phyloP scores from a whole-genome alignment of 2,797 vertebrate species.

The Avahi laniger region DNA sequence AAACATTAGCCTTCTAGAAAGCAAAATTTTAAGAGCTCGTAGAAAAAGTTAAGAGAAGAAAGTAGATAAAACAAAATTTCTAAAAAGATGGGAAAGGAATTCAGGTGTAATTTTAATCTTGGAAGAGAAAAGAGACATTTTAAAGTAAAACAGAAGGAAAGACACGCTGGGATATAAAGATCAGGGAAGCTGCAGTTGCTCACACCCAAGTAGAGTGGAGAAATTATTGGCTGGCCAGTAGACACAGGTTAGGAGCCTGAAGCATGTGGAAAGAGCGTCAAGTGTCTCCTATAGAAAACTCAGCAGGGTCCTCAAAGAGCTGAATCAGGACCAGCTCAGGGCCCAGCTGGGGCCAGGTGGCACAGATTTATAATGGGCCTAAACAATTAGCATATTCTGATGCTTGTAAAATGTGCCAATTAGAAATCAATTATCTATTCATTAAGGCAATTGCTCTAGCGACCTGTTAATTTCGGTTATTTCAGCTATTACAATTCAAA shows the following conservation, averaged over 20 bases:
- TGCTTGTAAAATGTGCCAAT: constrained; percentile 35
- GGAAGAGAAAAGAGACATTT: constrained; percentile 12
- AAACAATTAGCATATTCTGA: constrained; percentile 20
- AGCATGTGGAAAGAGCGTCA: background rate
- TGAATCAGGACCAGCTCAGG: background rate
- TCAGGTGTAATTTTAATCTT: background rate
- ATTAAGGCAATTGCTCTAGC: constrained; percentile 24
- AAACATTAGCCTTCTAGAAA: background rate
- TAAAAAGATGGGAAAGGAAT: background rate
- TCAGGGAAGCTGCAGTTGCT: background rate
- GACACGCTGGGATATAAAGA: background rate
- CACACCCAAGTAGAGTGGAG: background rate
- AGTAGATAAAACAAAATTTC: background rate
- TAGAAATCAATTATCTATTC: constrained; percentile 51
- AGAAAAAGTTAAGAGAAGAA: background rate
- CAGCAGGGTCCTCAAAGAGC: background rate
- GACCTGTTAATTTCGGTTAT: constrained; percentile 18
- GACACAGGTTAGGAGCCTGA: background rate
- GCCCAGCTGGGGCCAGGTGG: background rate
- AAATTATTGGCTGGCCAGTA: background rate
- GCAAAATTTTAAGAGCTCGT: background rate
- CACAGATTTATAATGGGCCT: constrained; percentile 23
- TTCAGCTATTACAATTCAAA: constrained; percentile 9
- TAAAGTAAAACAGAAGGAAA: constrained; percentile 12
- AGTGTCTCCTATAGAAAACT: background rate